Base-by-base conservation (phyloP, 2,113 vertebrate genomes). In the Lampris incognitus region DNA sequence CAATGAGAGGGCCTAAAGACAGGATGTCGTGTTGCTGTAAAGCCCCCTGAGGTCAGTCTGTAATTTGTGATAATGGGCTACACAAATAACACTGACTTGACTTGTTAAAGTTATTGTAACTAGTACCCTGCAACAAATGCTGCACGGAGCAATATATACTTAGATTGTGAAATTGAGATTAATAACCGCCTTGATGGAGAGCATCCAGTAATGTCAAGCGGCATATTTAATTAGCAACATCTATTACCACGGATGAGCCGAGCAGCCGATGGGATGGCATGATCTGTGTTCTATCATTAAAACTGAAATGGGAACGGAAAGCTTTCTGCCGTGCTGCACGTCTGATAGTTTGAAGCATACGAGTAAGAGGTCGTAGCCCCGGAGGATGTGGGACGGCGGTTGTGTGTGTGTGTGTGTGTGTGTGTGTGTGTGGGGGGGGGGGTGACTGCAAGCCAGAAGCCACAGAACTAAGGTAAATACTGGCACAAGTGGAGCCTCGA, bases 221-320 rank as follows among this genome's bases (percentile, higher is more conserved):
- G 76, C 67, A 81, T 85, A 89, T 87, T 92, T 77, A 81, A 90
- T 85, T 90, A 69, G 69, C 79, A 72, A 83, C 78, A 80, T 84
- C 79, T 79, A 84, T 85, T 87, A 79, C 85, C 64, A 56, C 76
- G 82, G 81, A 92, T 92, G 82, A 91, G 61, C 74, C 57, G 65
- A 64, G 81, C 69, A 87, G 84, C 77, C 75, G 70, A 62, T 88
- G 84, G 82, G 82, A 64, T 83, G 82, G 85, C 83, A 81, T 39
- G 79, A 86, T 88, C 86, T 85, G 69, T 84, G 79, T 87, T 91
- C 86, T 85, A 83, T 87, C 77, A 88, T 63, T 71, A 63, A 36
- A 88, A 91, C 86, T 91, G 81, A 91, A 90, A 89, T 81, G 85
- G 83, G 89, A 87, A 86, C 46, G 50, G 77, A 87, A 74, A 69